Evolutionary conservation across 2,888 invertebrate genomes (phyloP), one percentile per base, ranked within the genome.

Genomic region (Hemaris fuciformis): DNA sequence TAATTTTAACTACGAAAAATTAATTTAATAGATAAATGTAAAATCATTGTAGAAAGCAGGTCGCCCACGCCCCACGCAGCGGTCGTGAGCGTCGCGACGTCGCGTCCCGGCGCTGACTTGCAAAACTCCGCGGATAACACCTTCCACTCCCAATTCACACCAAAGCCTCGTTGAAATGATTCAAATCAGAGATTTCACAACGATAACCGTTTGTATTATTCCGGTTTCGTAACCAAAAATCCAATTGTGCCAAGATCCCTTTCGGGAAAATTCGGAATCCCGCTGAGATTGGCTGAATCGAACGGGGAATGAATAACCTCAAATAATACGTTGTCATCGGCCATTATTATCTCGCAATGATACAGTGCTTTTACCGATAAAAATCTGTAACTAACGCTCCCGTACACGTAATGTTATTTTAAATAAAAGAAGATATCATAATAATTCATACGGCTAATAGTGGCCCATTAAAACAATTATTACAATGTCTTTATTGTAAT

Each of bases 331-430:
- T 85, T 91, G 92, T 92, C 92, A 92, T 92, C 84, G 87, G 83
- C 83, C 87, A 88, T 91, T 92, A 92, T 92, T 90, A 92, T 90
- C 89, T 90, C 84, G 80, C 90, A 89, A 90, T 92, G 92, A 91
- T 92, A 90, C 87, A 84, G 88, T 89, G 83, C 75, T 92, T 92
- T 91, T 89, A 70, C 66, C 64, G 91, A 91, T 92, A 88, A 88
- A 87, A 89, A 91, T 91, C 89, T 87, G 83, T 88, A 86, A 85
- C 81, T 86, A 89, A 85, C 79, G 82, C 67, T 71, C 76, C 81
- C 84, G 82, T 81, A 78, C 70, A 65, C 67, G 72, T 83, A 82
- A 84, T 84, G 82, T 69, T 82, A 75, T 86, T 87, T 84, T 83
- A 84, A 85, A 87, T 88, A 85, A 88, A 85, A 85, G 79, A 84